Evolutionary conservation across 2,888 invertebrate genomes (phyloP).

Genomic region (Eupithecia subumbrata): DNA sequence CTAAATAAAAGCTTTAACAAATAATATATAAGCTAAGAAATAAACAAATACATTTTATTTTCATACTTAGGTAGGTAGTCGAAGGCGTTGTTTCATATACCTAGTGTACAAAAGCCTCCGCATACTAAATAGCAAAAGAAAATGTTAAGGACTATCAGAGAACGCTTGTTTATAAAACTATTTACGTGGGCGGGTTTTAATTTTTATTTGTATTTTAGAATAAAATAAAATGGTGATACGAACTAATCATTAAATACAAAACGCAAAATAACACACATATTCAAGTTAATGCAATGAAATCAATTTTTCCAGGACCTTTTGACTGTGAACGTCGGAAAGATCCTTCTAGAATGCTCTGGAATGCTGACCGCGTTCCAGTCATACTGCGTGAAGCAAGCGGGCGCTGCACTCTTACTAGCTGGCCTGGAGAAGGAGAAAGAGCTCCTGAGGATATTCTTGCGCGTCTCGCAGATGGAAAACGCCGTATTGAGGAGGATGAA

Average conservation of each 20-base stretch:
- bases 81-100: no score
- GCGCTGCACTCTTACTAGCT: constrained; percentile 93
- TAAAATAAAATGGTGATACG: background rate
- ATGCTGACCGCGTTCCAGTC: constrained; percentile 98
- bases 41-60: no score
- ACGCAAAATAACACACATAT: background rate
- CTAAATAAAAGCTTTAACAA: no score
- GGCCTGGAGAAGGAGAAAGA: constrained; percentile 98
- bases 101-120: no score
- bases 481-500: constrained; percentile 96
- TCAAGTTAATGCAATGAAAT: background rate
- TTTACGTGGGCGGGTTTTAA: background rate
- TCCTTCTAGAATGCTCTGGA: constrained; percentile 94
- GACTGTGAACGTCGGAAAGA: constrained; percentile 95
- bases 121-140: no score
- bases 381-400: constrained; percentile 96
- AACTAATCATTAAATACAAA: background rate
- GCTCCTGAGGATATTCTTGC: constrained; percentile 94
- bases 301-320: constrained; percentile 86
- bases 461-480: constrained; percentile 98
- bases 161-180: background rate
- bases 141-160: no score
- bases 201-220: background rate
- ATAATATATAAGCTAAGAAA: no score
- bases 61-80: no score